Percentiles rank a stretch among this genome's conserved stretches.
Conservation (phyloP, 2,888 invertebrate genomes). For the Therioaphis trifolii region DNA sequence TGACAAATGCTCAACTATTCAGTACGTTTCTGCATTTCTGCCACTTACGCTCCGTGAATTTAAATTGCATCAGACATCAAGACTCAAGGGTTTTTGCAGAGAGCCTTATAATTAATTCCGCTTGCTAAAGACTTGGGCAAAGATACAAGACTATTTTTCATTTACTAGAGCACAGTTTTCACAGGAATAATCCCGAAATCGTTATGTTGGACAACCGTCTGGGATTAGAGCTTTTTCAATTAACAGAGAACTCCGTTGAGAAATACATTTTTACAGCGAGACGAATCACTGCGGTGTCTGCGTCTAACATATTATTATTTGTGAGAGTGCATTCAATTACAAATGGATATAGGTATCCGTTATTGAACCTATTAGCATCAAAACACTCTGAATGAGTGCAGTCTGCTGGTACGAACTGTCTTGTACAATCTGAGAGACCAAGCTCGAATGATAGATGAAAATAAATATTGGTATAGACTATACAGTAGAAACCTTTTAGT, state of each 20-base stretch:
- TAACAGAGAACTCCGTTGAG: background rate
- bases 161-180: constrained; percentile 6
- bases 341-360: background rate
- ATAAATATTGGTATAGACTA: no score
- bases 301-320: background rate
- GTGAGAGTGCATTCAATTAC: constrained; percentile 6
- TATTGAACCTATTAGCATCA: background rate
- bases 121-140: constrained; percentile 9
- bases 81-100: background rate
- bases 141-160: constrained; percentile 33
- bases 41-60: background rate
- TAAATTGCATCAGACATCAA: constrained; percentile 28
- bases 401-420: no score
- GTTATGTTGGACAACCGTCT: constrained; percentile 22
- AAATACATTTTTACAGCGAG: background rate
- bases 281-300: constrained; percentile 26
- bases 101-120: constrained; percentile 18
- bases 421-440: no score
- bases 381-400: background rate
- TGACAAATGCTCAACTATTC: no score
- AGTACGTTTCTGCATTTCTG: no score
- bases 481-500: no score
- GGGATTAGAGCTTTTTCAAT: constrained; percentile 50
- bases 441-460: no score
- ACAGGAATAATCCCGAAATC: constrained; percentile 43